Evolutionary conservation across 2,113 vertebrate species (phyloP).

Genomic region (Willisornis vidua): DNA sequence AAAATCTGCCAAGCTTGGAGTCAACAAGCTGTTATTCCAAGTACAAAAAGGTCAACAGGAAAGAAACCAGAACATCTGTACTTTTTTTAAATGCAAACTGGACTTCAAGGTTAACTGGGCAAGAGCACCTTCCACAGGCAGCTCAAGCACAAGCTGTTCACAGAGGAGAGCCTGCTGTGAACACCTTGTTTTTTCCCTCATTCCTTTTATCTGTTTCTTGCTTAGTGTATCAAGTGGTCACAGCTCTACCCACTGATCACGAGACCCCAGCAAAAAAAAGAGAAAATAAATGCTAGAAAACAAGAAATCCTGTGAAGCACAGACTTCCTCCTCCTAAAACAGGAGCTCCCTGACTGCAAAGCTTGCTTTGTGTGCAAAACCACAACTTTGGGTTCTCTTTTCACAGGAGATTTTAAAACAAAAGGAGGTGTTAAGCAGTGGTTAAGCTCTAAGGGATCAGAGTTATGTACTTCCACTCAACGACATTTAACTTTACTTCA

Average conservation of each 20-base stretch:
- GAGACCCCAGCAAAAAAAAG: not conserved
- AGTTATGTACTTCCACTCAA: not conserved
- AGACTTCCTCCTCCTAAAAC: not conserved
- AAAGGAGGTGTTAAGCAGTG: rapidly evolving
- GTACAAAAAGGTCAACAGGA: not conserved
- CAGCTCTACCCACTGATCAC: rapidly evolving
- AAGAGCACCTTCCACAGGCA: not conserved
- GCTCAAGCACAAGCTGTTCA: not conserved
- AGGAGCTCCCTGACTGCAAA: not conserved
- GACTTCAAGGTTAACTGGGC: not conserved
- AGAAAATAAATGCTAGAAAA: not conserved
- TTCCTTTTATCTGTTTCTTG: not conserved
- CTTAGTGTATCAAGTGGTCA: not conserved
- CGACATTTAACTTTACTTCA: not conserved
- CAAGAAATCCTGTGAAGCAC: not conserved
- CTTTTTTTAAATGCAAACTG: not conserved
- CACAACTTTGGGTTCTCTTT: not conserved
- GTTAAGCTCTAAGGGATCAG: not conserved
- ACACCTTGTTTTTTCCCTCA: not conserved
- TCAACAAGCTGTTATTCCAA: not conserved
- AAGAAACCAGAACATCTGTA: not conserved
- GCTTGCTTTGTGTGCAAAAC: not conserved
- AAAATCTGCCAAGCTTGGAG: not conserved
- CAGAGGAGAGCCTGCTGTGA: not conserved
- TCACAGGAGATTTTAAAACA: not conserved